Evolutionary conservation across 2,888 invertebrate species (phyloP).

Genomic region (Poecilobothrus nobilitatus): DNA sequence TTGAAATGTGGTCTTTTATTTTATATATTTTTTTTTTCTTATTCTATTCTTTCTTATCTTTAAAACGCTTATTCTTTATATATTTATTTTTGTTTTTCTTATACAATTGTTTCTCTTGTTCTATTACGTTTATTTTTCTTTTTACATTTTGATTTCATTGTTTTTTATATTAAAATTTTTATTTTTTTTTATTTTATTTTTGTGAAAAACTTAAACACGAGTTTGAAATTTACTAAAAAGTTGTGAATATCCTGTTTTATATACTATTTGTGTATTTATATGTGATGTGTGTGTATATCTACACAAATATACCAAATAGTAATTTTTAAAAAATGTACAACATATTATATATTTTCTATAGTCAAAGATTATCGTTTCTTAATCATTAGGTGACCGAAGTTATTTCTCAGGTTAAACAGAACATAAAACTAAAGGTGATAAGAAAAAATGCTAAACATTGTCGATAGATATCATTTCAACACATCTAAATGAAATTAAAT

Average conservation of each 20-base stretch:
- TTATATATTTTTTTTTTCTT: neutral
- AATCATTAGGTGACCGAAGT: too few species aligned
- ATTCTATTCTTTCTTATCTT: neutral
- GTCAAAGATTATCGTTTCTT: too few species aligned
- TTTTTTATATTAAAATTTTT: neutral
- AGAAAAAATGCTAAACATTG: too few species aligned
- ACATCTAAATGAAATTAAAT: too few species aligned
- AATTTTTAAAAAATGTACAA: too few species aligned
- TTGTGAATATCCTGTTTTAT: neutral
- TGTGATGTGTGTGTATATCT: neutral
- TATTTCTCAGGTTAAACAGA: too few species aligned
- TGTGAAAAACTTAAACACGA: neutral
- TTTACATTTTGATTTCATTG: neutral
- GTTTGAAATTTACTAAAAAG: neutral
- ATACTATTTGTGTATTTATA: neutral
- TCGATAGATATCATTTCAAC: too few species aligned
- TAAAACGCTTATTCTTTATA: neutral
- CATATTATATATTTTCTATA: too few species aligned
- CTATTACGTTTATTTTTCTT: neutral
- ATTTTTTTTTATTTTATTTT: too few species aligned
- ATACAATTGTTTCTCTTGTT: neutral
- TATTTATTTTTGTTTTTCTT: neutral
- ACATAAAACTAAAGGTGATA: too few species aligned
- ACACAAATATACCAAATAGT: too few species aligned
- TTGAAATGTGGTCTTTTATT: constrained; percentile 6